Conservation (phyloP, 2,888 invertebrate genomes). For the Spodoptera exigua region DNA sequence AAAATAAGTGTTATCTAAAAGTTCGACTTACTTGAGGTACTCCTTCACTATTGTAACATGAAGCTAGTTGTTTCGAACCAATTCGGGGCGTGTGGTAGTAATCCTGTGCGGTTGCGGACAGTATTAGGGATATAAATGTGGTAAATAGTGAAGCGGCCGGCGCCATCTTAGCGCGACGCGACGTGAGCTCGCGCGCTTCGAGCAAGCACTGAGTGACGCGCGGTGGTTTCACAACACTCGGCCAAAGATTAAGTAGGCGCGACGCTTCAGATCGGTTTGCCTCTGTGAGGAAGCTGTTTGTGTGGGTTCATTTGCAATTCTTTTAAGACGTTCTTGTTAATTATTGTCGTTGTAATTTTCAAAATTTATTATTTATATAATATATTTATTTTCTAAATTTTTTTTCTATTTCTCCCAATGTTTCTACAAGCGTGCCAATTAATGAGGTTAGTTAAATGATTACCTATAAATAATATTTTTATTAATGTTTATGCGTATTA, state of each 20-base stretch:
- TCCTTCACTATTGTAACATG: constrained; percentile 81
- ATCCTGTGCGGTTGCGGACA: constrained; percentile 74
- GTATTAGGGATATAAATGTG: constrained; percentile 65
- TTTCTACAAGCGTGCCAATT: no score
- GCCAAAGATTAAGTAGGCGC: constrained; percentile 71
- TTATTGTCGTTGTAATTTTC: no score
- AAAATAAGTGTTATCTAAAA: constrained; percentile 68
- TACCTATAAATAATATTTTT: no score
- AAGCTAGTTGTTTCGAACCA: constrained; percentile 79
- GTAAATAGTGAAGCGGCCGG: constrained; percentile 73
- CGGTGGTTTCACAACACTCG: constrained; percentile 81
- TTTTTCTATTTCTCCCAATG: no score
- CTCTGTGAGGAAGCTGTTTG: constrained; percentile 41
- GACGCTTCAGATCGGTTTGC: constrained; percentile 23
- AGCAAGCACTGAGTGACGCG: constrained; percentile 78
- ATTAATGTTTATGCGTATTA: no score
- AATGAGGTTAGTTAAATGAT: no score
- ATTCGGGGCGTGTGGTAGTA: constrained; percentile 76
- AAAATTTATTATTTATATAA: no score
- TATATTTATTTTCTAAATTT: no score
- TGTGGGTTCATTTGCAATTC: neutral
- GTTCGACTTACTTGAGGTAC: constrained; percentile 81
- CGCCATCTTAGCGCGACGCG: constrained; percentile 82
- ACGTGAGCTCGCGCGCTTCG: constrained; percentile 79
- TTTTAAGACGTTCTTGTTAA: no score